These are phyloP conservation scores for Microchirus variegatus DNA, from an alignment of 2,797 vertebrate genomes.

Conservation along the genomic window DNA sequence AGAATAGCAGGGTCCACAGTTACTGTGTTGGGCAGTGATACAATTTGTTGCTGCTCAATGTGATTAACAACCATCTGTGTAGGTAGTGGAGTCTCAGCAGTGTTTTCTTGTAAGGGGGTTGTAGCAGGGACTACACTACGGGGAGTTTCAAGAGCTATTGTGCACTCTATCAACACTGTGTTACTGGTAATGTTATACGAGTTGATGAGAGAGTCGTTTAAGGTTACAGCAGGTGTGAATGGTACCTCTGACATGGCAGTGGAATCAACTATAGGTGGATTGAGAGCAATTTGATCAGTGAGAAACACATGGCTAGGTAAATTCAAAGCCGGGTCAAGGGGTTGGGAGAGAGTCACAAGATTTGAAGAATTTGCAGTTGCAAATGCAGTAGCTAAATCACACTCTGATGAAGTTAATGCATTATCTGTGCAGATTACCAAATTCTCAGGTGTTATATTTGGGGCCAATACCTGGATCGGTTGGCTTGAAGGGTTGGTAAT, in stretches of 20 bases:
- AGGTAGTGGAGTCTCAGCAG: conserved; percentile 52
- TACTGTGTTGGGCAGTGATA: conserved; percentile 57
- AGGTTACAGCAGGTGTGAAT: conserved; percentile 68
- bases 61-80: conserved; percentile 71
- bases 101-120: conserved; percentile 64
- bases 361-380: conserved; percentile 63
- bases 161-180: conserved; percentile 84
- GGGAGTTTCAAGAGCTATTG: conserved; percentile 77
- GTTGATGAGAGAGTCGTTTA: conserved; percentile 75
- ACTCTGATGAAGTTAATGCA: conserved; percentile 64
- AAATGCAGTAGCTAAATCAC: conserved; percentile 70
- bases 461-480: conserved; percentile 85
- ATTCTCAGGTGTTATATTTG: conserved; percentile 78
- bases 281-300: conserved; percentile 77
- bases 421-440: conserved; percentile 72
- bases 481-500: conserved; percentile 66
- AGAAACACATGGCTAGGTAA: conserved; percentile 76
- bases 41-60: conserved; percentile 65
- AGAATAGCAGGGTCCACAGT: conserved; percentile 55
- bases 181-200: conserved; percentile 80
- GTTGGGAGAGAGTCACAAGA: conserved; percentile 72
- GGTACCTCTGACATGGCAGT: conserved; percentile 66
- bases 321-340: conserved; percentile 67
- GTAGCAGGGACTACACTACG: conserved; percentile 65
- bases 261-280: conserved; percentile 69